A percentile compares a stretch with the other conserved stretches of the same genome.
phyloP scores from a whole-genome alignment of 2,113 vertebrate species.

The Cyprinodon tularosa region DNA sequence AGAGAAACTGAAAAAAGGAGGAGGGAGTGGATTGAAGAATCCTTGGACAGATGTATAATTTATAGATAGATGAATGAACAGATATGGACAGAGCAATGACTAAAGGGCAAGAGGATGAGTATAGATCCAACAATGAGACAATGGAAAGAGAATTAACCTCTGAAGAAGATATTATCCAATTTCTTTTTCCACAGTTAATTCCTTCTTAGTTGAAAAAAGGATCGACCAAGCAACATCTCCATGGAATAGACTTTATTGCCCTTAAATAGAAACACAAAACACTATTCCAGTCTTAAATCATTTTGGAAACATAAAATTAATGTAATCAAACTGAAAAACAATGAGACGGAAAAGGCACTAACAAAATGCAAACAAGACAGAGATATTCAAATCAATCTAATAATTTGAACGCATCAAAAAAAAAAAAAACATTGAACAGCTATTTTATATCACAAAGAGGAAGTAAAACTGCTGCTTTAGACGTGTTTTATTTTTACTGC shows the following conservation, averaged over 20 bases:
- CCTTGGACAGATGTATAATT: neutral
- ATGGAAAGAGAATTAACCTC: neutral
- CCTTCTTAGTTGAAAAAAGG: neutral
- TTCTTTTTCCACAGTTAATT: neutral
- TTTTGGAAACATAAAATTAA: constrained; percentile 11
- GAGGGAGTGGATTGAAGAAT: neutral
- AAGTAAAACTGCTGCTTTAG: constrained; percentile 1
- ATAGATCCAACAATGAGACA: neutral
- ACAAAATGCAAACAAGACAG: constrained; percentile 48
- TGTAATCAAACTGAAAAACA: constrained; percentile 20
- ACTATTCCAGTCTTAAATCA: constrained; percentile 25
- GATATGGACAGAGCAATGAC: neutral
- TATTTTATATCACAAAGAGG: constrained; percentile 5
- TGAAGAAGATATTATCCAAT: neutral
- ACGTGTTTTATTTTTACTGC: constrained; percentile 15
- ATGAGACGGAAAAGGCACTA: constrained; percentile 39
- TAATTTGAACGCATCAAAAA: constrained; percentile 35
- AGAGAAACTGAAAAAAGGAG: too few species aligned
- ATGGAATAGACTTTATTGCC: constrained; percentile 59
- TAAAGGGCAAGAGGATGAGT: neutral
- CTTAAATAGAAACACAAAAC: constrained; percentile 46
- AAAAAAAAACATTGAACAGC: constrained; percentile 19
- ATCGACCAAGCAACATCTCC: constrained; percentile 5
- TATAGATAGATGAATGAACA: neutral
- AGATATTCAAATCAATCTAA: constrained; percentile 21